A percentile compares a stretch with the other conserved stretches of the same genome.
Evolutionary conservation across 2,888 invertebrate species (phyloP).

Genomic region (Notodonta ziczac): DNA sequence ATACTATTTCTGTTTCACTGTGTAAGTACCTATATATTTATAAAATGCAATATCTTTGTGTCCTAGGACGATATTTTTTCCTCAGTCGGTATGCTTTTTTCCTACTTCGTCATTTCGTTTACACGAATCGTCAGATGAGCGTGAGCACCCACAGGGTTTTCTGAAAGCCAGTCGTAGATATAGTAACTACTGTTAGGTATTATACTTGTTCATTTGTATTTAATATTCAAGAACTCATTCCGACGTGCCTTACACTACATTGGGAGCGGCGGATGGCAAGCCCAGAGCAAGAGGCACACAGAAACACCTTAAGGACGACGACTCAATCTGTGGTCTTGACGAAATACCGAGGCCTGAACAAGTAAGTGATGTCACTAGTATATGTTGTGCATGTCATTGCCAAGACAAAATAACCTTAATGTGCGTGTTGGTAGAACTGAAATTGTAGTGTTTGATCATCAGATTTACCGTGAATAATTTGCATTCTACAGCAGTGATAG

Average conservation of each 20-base stretch:
- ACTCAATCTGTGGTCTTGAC: constrained; percentile 66
- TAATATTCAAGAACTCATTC: constrained; percentile 22
- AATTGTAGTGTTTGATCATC: background rate
- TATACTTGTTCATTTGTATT: background rate
- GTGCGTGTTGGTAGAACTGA: no score
- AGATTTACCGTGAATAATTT: background rate
- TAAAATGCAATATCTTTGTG: no score
- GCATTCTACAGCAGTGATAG: constrained; percentile 31
- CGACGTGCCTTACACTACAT: constrained; percentile 36
- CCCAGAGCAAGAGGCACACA: constrained; percentile 52
- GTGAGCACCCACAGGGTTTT: no score
- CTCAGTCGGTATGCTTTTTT: no score
- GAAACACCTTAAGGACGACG: constrained; percentile 54
- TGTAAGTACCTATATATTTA: no score
- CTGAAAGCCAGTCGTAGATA: no score
- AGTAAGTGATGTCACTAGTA: constrained; percentile 46
- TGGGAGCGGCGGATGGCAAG: constrained; percentile 57
- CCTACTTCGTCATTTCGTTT: no score
- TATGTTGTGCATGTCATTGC: background rate
- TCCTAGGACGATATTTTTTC: no score
- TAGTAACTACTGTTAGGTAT: no score
- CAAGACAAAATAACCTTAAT: background rate
- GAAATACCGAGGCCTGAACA: constrained; percentile 72
- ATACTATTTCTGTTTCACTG: no score
- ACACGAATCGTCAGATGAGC: no score